A percentile compares a stretch with the other conserved stretches of the same genome.
These are phyloP conservation scores for Dasyprocta punctata DNA, from an alignment of 2,113 vertebrate genomes.

Conservation along the genomic window DNA sequence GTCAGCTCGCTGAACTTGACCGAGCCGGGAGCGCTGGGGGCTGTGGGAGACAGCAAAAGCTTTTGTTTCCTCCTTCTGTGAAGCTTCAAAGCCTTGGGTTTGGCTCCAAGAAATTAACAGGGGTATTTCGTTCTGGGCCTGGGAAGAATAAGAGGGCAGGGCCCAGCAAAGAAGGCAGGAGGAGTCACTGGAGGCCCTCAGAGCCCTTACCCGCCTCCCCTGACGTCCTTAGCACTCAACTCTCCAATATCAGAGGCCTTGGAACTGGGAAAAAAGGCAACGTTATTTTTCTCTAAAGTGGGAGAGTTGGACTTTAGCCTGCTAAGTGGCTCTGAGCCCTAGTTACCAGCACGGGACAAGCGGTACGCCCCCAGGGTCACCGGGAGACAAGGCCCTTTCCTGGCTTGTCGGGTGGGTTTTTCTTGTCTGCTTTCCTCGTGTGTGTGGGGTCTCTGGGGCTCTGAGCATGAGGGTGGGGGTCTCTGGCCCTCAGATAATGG, in stretches of 20 bases:
- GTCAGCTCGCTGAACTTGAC: slow-evolving; percentile 98
- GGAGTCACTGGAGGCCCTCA: neutral
- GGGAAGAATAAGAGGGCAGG: neutral
- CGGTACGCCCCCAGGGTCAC: neutral
- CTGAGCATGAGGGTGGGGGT: neutral
- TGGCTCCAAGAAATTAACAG: neutral
- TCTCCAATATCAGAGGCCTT: neutral
- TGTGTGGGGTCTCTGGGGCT: neutral
- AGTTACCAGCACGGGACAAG: neutral
- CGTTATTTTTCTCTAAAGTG: neutral
- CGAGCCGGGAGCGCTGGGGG: slow-evolving; percentile 94
- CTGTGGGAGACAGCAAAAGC: slow-evolving; percentile 79
- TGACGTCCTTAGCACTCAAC: accelerated
- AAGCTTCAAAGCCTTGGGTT: neutral
- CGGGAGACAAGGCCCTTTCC: neutral
- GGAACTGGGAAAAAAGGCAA: neutral
- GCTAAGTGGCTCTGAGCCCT: neutral
- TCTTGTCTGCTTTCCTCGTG: neutral
- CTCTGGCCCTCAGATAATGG: neutral
- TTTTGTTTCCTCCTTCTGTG: neutral
- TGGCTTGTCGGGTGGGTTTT: neutral
- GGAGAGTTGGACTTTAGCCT: neutral
- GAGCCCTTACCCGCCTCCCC: too few relatives aligned
- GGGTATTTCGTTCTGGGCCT: neutral
- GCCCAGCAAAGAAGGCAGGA: neutral